Evolutionary conservation across 2,797 vertebrate species (phyloP), one percentile per base, ranked within the genome.

Genomic region (Spinus olivaceus): DNA sequence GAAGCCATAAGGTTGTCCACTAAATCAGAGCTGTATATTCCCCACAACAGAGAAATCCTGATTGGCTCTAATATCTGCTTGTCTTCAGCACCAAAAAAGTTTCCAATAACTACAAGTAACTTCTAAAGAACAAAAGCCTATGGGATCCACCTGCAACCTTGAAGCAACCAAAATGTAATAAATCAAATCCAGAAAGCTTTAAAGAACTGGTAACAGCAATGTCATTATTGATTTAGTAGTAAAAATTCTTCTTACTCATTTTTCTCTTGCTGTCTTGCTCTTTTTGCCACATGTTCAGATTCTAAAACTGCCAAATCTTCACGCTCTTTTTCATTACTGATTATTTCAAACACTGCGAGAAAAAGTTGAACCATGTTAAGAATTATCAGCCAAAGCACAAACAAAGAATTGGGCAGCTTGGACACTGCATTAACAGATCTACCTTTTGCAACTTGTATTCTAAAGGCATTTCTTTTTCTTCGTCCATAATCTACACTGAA

Each of bases 381-480:
- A 60, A 82, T 53, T 46, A 71, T 46, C 14, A 87, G 59, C 7
- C 39, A 79, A 85, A 86, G 18, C 4, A 21, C 8, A 64, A 44
- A 27, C 35, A 77, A 76, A 76, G 14, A 77, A 66, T 42, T 37
- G 33, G 14, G 39, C 12, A 8, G 79, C 64, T 94, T 42, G 50
- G 50, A 35, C 54, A 22, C 21, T 72, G 35, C 2, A 66, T 10
- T 70, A 56, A 92, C 22, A 96, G 41, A 95, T 94, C 91, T 94
- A 99, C 99, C 98, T 98, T 98, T 99, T 92, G 99, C 98, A 54
- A 99, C 99, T 88, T 99, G 99, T 96, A 99, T 99, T 97, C 98
- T 98, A 94, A 99, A 99, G 47, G 99, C 99, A 9, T 98, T 99
- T 98, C 97, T 98, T 97, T 99, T 99, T 96, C 99, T 98, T 93